These are phyloP conservation scores for Lepus americanus DNA, from an alignment of 2,113 vertebrate species.

Conservation along the genomic window DNA sequence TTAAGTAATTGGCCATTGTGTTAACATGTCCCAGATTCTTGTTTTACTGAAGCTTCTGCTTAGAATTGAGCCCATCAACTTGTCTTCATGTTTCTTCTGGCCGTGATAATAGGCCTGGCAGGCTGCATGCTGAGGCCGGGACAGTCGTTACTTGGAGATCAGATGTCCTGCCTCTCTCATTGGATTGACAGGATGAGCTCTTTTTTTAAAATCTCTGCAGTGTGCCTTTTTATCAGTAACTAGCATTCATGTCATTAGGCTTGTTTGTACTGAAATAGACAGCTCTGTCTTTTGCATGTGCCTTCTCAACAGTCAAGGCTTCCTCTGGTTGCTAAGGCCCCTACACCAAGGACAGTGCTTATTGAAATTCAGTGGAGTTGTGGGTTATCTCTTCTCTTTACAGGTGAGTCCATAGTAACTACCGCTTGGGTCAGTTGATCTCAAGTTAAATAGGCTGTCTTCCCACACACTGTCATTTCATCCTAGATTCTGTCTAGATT, in stretches of 20 bases:
- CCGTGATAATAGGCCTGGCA: slow-evolving; percentile 88
- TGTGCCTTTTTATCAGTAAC: slow-evolving; percentile 87
- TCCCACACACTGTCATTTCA: background rate
- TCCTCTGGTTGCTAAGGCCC: slow-evolving; percentile 53
- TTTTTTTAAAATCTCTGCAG: slow-evolving; percentile 82
- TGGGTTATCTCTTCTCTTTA: slow-evolving; percentile 46
- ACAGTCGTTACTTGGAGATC: slow-evolving; percentile 82
- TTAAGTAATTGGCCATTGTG: slow-evolving; percentile 85
- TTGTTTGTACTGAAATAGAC: slow-evolving; percentile 80
- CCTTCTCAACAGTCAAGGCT: slow-evolving; percentile 69
- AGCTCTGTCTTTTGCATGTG: slow-evolving; percentile 79
- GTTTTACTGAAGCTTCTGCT: slow-evolving; percentile 84
- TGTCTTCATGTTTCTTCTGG: slow-evolving; percentile 88
- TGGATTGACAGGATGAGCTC: slow-evolving; percentile 87
- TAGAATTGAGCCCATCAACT: slow-evolving; percentile 86
- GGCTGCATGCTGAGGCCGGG: slow-evolving; percentile 77
- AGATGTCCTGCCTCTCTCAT: slow-evolving; percentile 83
- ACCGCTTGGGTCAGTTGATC: background rate
- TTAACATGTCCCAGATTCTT: slow-evolving; percentile 86
- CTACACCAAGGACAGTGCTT: background rate
- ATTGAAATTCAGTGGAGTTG: background rate
- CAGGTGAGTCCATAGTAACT: background rate
- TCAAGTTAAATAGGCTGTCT: background rate
- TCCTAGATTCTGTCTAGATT: background rate
- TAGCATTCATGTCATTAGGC: slow-evolving; percentile 85